phyloP scores from a whole-genome alignment of 2,888 invertebrate genomes.

The Macrosoma leucophasiata region DNA sequence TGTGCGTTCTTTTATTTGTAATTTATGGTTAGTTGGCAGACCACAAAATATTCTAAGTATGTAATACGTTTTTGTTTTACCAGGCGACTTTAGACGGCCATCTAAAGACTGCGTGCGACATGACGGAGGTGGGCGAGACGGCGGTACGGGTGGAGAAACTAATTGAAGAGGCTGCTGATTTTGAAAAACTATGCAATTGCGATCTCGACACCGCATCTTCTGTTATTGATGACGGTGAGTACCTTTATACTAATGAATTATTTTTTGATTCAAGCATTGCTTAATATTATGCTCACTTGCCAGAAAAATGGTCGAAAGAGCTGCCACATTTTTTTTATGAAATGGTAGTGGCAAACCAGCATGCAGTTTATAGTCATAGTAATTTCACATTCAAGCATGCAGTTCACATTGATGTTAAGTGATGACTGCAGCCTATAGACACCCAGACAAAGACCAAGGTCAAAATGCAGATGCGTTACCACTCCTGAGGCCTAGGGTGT shows the following conservation, averaged over 20 bases:
- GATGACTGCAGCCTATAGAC: too few species aligned
- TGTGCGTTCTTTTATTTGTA: too few species aligned
- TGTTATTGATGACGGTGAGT: conserved; percentile 81
- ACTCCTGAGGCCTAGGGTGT: too few species aligned
- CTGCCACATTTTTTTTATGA: not conserved
- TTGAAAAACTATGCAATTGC: conserved; percentile 85
- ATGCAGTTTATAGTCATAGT: conserved; percentile 1
- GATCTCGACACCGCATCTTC: conserved; percentile 90
- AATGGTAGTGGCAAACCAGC: not conserved
- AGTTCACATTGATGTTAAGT: too few species aligned
- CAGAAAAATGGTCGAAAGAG: not conserved
- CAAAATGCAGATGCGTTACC: too few species aligned
- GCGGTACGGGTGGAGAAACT: conserved; percentile 86
- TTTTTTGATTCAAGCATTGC: too few species aligned
- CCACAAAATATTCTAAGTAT: too few species aligned
- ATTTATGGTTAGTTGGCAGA: too few species aligned
- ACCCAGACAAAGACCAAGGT: too few species aligned
- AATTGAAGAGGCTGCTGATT: conserved; percentile 84
- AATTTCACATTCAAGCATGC: conserved; percentile 3
- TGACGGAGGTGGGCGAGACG: conserved; percentile 94
- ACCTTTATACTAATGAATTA: too few species aligned
- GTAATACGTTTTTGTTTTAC: conserved; percentile 33
- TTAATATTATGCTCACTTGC: too few species aligned
- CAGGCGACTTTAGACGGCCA: conserved; percentile 86
- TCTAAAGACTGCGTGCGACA: conserved; percentile 85